phyloP scores from a whole-genome alignment of 2,888 invertebrate genomes.

The Tetragnatha montana region DNA sequence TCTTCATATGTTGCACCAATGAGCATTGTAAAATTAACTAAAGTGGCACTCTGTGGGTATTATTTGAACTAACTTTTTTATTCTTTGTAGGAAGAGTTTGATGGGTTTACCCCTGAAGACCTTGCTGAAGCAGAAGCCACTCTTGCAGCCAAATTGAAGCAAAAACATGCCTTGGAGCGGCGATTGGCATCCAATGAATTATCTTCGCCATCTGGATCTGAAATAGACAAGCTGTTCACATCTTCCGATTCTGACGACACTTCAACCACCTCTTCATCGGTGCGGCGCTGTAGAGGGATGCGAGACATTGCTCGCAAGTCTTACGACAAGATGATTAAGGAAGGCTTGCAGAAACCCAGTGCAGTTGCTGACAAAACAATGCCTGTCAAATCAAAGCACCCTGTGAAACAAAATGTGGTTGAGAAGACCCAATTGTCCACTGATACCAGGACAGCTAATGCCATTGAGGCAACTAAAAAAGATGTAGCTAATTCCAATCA shows the following conservation, averaged over 20 bases:
- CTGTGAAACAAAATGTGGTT: background rate
- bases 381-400: constrained; percentile 1
- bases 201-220: constrained; percentile 56
- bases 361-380: constrained; percentile 14
- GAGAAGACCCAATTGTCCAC: background rate
- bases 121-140: constrained; percentile 52
- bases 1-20: too few species aligned
- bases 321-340: constrained; percentile 67
- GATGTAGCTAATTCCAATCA: background rate
- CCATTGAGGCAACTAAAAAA: constrained; percentile 7
- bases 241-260: constrained; percentile 53
- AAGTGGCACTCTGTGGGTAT: too few species aligned
- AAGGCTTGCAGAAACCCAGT: constrained; percentile 49
- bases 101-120: constrained; percentile 63
- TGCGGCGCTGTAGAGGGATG: constrained; percentile 60
- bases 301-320: constrained; percentile 55
- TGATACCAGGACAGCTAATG: constrained; percentile 21
- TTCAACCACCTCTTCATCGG: constrained; percentile 43
- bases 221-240: constrained; percentile 49
- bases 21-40: too few species aligned
- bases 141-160: constrained; percentile 44
- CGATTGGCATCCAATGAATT: constrained; percentile 43
- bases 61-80: background rate
- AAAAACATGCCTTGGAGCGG: constrained; percentile 46
- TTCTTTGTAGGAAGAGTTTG: constrained; percentile 67